Base-by-base conservation (phyloP, 2,888 invertebrate genomes). In the Drosophila dives region DNA sequence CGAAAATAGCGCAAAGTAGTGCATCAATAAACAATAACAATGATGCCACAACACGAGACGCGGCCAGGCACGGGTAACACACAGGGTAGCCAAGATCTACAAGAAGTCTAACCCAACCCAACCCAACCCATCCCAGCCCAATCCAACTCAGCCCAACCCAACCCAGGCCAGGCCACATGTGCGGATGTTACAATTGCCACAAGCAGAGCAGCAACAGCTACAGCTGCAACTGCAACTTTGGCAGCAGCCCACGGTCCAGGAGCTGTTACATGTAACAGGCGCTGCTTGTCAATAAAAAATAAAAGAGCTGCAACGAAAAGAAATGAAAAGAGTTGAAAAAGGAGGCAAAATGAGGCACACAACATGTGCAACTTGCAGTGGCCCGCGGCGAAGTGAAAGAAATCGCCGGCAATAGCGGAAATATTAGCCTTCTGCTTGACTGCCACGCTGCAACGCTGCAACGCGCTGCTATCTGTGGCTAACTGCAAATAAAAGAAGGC, bases 1-100 rank as follows among this genome's bases (percentile, higher is more conserved):
- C 84, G 77, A 86, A 86, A 86, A 88, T 86, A 85, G 89, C 85
- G 86, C 87, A 89, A 86, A 86, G 86, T 86, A 89, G 86, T 86
- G 87, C 86, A 86, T 89, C 86, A 86, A 86, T 86, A 86, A 86
- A 86, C 89, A 86, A 86, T 86, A 86, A 89, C 86, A 86, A 86
- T 83, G 83, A 77, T 64, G 79, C 81, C 63, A 55, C 68, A 70
- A 73, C 26, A 26, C 32, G 29, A 42, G 81, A 78, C 81, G n/a
- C 23, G 36, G 23, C 54, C 36, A 11, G 26, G 20, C 20, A 58
- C 54, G 68, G 64, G 61, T 61, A 73, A 68, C 58, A 70, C 34
- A 48, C 54, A 50, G 56, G 20, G 63, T 20, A 51, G 62, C 60
- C 54, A 36, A 65, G 60, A 75, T 75, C 70, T 50, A 49, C 51